Percentiles rank a stretch among this genome's conserved stretches.
These are phyloP conservation scores for Zhuqinia jingwanae DNA, from an alignment of 2,888 invertebrate species.

Conservation along the genomic window DNA sequence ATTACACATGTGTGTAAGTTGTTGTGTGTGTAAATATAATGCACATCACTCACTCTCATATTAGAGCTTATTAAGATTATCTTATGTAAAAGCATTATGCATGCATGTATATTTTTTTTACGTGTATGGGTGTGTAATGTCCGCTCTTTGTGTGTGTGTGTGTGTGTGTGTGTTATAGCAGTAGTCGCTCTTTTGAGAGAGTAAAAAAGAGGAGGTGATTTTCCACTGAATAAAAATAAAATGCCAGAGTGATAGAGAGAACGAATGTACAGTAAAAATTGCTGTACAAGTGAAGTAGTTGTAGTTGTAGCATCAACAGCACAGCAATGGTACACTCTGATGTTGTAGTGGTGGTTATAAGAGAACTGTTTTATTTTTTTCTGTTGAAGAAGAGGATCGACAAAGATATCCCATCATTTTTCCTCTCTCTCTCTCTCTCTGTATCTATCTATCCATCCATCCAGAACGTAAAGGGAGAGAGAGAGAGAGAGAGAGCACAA, in stretches of 20 bases:
- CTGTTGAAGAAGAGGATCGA: background rate
- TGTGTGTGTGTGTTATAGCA: background rate
- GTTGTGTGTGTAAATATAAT: no score
- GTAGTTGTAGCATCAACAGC: no score
- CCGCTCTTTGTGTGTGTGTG: background rate
- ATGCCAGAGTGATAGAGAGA: background rate
- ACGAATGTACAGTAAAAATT: constrained; percentile 15
- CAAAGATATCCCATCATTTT: background rate
- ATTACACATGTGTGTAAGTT: no score
- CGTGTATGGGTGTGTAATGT: no score
- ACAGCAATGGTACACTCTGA: no score
- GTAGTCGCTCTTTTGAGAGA: background rate
- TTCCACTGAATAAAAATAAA: constrained; percentile 20
- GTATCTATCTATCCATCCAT: constrained; percentile 21
- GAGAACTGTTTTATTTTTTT: background rate
- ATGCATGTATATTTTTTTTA: no score
- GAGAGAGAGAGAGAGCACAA: constrained; percentile 3
- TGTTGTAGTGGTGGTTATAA: no score
- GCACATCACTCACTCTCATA: no score
- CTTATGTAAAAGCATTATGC: no score
- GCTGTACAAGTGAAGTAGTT: background rate
- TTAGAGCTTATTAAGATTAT: no score
- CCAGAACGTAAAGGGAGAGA: constrained; percentile 8
- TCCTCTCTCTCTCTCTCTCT: background rate
- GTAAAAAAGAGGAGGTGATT: constrained; percentile 13